Percentiles rank a stretch among this genome's conserved stretches.
Evolutionary conservation across 2,797 vertebrate genomes (phyloP).

Genomic region (Enteromius viviparus): DNA sequence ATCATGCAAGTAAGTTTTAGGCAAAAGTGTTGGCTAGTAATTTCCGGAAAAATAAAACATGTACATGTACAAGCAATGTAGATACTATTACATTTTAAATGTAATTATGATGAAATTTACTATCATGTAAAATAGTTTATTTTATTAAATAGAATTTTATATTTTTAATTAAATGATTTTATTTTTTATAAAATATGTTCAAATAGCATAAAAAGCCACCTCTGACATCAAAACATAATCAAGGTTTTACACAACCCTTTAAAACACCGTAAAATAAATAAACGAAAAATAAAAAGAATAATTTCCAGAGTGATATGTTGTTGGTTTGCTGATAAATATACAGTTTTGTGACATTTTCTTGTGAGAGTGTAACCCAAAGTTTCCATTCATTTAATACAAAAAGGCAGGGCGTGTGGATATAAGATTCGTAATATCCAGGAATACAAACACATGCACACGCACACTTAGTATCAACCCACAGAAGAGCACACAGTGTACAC

Average conservation of each 20-base stretch:
- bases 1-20: background rate
- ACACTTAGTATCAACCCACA: constrained; percentile 5
- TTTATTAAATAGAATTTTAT: background rate
- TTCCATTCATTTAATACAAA: background rate
- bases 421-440: background rate
- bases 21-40: background rate
- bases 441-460: constrained; percentile 31
- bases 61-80: background rate
- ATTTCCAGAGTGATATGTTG: background rate
- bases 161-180: background rate
- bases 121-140: background rate
- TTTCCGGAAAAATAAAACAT: background rate
- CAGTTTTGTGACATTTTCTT: constrained; percentile 1
- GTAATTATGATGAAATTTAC: background rate
- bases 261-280: background rate
- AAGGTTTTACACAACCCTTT: background rate
- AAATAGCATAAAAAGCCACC: background rate
- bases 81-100: background rate
- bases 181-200: background rate
- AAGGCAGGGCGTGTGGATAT: constrained; percentile 4
- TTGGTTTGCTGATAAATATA: background rate
- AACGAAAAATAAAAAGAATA: background rate
- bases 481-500: background rate
- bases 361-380: constrained; percentile 7
- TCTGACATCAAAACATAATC: background rate